Conservation (phyloP, 2,797 vertebrate genomes). For the Peromyscus attwateri region DNA sequence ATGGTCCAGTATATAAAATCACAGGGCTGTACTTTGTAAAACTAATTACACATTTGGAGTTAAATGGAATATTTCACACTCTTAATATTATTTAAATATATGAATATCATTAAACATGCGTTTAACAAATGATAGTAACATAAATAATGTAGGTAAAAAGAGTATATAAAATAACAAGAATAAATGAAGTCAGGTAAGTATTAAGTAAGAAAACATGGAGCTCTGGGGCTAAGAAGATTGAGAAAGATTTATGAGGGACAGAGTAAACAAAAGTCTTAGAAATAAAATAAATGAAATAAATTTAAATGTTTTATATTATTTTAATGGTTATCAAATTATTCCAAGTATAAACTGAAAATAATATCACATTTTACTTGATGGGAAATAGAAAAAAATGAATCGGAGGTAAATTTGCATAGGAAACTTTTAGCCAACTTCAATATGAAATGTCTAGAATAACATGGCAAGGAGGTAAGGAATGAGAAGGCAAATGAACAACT, state of each 20-base stretch:
- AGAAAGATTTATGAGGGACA: neutral
- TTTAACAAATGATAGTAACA: conserved; percentile 41
- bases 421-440: conserved; percentile 42
- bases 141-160: conserved; percentile 8
- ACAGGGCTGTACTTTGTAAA: neutral
- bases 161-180: neutral
- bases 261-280: neutral
- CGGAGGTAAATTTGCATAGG: neutral
- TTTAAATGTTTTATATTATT: conserved; percentile 25
- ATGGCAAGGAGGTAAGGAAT: neutral
- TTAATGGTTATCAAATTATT: conserved; percentile 39
- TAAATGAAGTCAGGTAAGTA: neutral
- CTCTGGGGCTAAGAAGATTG: neutral
- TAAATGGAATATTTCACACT: conserved; percentile 46
- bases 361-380: conserved; percentile 46
- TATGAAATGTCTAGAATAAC: conserved; percentile 47
- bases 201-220: neutral
- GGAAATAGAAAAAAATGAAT: conserved; percentile 53
- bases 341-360: conserved; percentile 35
- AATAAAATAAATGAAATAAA: conserved; percentile 42
- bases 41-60: conserved; percentile 41
- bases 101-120: conserved; percentile 38
- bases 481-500: conserved; percentile 31
- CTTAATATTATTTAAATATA: conserved; percentile 58
- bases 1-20: conserved; percentile 13